A percentile compares a stretch with the other conserved stretches of the same genome.
Evolutionary conservation across 2,888 invertebrate species (phyloP).

Genomic region (Drosophila paramelanica): DNA sequence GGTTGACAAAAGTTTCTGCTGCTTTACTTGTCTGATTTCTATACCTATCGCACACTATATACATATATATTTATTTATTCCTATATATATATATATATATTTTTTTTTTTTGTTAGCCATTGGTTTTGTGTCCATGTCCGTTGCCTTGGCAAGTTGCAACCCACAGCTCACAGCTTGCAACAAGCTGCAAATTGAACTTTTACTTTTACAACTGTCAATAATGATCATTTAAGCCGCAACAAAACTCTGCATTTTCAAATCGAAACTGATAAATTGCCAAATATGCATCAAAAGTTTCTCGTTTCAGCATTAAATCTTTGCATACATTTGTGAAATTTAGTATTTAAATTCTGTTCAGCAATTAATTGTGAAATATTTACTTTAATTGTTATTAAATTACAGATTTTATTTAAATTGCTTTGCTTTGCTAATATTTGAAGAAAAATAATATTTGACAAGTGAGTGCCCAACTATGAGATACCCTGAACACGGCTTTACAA

Average conservation of each 20-base stretch:
- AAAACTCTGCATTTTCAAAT: conserved; percentile 13
- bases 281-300: not conserved
- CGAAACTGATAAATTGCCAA: conserved; percentile 2
- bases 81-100: no score
- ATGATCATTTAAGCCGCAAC: conserved; percentile 32
- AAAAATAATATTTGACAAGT: no score
- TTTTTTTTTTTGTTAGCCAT: conserved; percentile 3
- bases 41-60: conserved; percentile 17
- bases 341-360: not conserved
- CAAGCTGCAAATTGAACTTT: conserved; percentile 62
- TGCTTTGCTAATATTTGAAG: no score
- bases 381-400: not conserved
- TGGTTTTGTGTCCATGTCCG: conserved; percentile 20
- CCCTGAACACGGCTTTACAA: no score
- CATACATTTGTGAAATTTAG: not conserved
- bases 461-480: no score
- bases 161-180: conserved; percentile 23
- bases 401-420: no score
- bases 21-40: conserved; percentile 63
- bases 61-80: not conserved
- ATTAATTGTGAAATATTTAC: not conserved
- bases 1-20: conserved; percentile 70
- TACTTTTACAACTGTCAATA: conserved; percentile 52
- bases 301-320: not conserved
- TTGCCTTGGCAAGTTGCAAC: conserved; percentile 31